Base-by-base conservation (phyloP, 2,797 vertebrate species). In the Neosalanx taihuensis region DNA sequence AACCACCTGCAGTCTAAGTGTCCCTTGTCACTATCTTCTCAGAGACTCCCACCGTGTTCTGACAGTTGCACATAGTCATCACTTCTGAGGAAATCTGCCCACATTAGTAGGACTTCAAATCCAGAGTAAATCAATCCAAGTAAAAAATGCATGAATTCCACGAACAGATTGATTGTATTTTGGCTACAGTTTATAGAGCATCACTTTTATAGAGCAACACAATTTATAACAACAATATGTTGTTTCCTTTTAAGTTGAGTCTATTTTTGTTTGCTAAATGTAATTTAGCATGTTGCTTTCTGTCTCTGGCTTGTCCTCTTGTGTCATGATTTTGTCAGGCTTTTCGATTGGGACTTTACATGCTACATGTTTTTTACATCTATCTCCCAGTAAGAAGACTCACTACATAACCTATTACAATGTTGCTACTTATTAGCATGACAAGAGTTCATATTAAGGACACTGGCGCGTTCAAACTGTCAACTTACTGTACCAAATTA, bases 51-150 rank as follows among this genome's bases (percentile, higher is more conserved):
- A 82, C 80, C 81, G 78, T 68, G 53, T 2, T 33, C 29, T 23
- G 17, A 83, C 20, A 84, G 85, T 87, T 81, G 83, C 83, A 64
- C 85, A 86, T 84, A 79, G 72, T 87, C 84, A 86, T 88, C 89
- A 91, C 80, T 41, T 9, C 10, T 41, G 37, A 41, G 10, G 7
- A 41, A 12, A 13, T 41, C 37, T 41, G 37, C 6, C 37, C 37
- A 41, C 10, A 41, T 20, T 58, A 58, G 56, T n/a, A 58, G 56
- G 10, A 12, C 10, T 10, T 41, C 10, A 41, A 41, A 13, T 41
- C 10, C 37, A 41, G 10, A 41, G 12, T 41, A 41, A 41, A 41
- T 41, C 7, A 41, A 41, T 41, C 37, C 37, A 41, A 10, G 7
- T 41, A 41, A 41, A 41, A 7, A 37, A 10, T 67, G 33, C 3